Percentiles rank a stretch among this genome's conserved stretches.
Evolutionary conservation across 2,113 vertebrate genomes (phyloP).

Genomic region (Fulmarus glacialis): DNA sequence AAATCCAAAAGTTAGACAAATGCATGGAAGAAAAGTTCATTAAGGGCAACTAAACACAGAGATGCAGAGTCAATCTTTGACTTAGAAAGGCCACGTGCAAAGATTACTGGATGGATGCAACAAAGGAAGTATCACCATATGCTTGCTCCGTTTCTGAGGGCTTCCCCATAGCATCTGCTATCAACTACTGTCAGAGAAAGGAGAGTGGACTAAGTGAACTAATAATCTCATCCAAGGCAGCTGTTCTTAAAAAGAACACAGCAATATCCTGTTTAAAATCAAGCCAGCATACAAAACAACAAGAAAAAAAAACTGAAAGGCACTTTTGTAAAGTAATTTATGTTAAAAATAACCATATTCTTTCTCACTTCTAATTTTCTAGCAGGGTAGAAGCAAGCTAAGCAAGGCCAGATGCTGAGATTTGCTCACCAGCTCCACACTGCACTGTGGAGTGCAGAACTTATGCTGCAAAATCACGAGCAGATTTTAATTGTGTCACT

Average conservation of each 20-base stretch:
- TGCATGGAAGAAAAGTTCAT: neutral
- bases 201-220: neutral
- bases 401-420: neutral
- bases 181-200: neutral
- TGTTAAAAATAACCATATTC: neutral
- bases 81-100: neutral
- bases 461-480: neutral
- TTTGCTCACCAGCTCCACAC: neutral
- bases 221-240: neutral
- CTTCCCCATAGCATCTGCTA: neutral
- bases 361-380: neutral
- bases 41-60: neutral
- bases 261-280: neutral
- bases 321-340: neutral
- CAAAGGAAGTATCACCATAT: neutral
- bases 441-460: neutral
- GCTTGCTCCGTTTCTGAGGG: neutral
- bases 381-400: neutral
- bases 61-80: neutral
- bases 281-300: neutral
- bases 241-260: neutral
- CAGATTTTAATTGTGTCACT: neutral
- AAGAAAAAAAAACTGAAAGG: neutral
- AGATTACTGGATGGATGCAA: neutral
- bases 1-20: neutral